phyloP scores from a whole-genome alignment of 1,140 invertebrate species.

The Drosophila elegans region DNA sequence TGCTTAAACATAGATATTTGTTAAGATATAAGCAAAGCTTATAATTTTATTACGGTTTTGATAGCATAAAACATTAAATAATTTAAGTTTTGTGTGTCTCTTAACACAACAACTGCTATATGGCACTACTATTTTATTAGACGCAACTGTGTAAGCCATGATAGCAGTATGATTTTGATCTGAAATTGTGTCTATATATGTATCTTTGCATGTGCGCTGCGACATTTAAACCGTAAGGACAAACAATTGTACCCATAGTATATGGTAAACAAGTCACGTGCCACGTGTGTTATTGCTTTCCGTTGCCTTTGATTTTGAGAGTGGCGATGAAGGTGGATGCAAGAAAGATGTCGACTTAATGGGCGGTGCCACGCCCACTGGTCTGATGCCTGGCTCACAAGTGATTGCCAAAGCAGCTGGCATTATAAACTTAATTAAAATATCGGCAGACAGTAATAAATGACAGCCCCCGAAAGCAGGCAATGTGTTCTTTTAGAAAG shows the following conservation, averaged over 20 bases:
- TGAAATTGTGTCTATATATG: neutral
- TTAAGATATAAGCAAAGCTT: too few relatives aligned
- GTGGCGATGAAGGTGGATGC: neutral
- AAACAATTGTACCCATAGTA: conserved; percentile 73
- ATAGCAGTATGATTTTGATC: conserved; percentile 15
- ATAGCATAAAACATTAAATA: too few relatives aligned
- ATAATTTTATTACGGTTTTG: too few relatives aligned
- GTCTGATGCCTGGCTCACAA: neutral
- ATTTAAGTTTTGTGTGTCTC: too few relatives aligned
- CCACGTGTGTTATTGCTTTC: conserved; percentile 68
- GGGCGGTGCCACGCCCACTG: conserved; percentile 24
- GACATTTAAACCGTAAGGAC: conserved; percentile 62
- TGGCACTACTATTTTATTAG: neutral
- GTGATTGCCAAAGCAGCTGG: conserved; percentile 36
- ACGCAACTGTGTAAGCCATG: neutral
- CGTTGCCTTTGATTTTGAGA: conserved; percentile 69
- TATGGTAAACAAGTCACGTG: conserved; percentile 79
- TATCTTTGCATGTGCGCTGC: conserved; percentile 35
- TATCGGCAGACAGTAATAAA: conserved; percentile 63
- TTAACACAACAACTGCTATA: too few relatives aligned
- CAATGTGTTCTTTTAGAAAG: conserved; percentile 52
- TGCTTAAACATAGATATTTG: too few relatives aligned
- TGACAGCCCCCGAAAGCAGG: conserved; percentile 37
- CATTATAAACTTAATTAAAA: conserved; percentile 82
- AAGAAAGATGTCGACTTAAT: conserved; percentile 38